These are phyloP conservation scores for Rhinoraja longicauda DNA, from an alignment of 2,797 vertebrate species.

Conservation along the genomic window DNA sequence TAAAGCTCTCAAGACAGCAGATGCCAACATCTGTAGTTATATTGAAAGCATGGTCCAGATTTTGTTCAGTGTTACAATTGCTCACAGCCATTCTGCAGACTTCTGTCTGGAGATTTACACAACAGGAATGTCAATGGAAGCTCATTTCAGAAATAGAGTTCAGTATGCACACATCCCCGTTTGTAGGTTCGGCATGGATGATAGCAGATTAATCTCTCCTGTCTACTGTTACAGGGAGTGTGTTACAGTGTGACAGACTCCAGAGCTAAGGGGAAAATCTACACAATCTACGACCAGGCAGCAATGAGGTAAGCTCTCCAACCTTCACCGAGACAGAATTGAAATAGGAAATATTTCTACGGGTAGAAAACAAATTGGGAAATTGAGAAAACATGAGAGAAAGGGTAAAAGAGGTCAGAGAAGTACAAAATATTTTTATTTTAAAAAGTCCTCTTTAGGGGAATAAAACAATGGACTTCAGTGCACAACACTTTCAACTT, in stretches of 20 bases:
- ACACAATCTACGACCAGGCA: not conserved
- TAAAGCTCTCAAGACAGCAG: not conserved
- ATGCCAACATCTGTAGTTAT: not conserved
- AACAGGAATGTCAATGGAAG: too few species aligned
- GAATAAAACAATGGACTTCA: not conserved
- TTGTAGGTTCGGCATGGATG: too few species aligned
- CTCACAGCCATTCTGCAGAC: too few species aligned
- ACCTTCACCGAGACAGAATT: not conserved
- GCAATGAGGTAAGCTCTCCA: not conserved
- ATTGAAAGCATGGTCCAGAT: not conserved
- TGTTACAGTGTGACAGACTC: not conserved
- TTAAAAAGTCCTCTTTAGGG: not conserved
- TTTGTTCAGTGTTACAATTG: not conserved
- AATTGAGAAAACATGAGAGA: not conserved
- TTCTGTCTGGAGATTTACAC: too few species aligned
- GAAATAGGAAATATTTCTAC: not conserved
- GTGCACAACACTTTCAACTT: not conserved
- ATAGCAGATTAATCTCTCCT: too few species aligned
- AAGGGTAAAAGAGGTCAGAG: not conserved
- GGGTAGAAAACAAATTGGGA: not conserved
- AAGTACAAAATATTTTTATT: not conserved
- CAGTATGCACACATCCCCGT: too few species aligned
- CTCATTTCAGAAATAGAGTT: too few species aligned
- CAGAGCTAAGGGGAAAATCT: not conserved
- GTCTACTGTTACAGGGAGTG: not conserved